Conservation (phyloP, 2,113 vertebrate genomes). For the Orcinus orca region DNA sequence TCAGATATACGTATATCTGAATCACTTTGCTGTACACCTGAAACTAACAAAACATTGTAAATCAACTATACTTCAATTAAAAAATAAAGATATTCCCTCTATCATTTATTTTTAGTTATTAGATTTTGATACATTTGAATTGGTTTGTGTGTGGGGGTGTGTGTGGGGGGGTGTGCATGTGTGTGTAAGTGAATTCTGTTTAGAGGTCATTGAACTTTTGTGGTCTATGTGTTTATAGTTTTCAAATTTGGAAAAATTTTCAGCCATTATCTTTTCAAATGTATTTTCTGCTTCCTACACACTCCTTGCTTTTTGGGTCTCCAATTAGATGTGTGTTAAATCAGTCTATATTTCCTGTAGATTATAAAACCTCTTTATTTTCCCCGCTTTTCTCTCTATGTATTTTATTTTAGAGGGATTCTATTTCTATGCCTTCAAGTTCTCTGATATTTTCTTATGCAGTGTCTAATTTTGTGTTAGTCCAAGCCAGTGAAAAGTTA, state of each 20-base stretch:
- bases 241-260: not conserved
- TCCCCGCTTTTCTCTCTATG: not conserved
- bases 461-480: not conserved
- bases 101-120: not conserved
- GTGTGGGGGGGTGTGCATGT: not conserved
- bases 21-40: not conserved
- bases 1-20: not conserved
- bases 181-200: not conserved
- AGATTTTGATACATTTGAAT: not conserved
- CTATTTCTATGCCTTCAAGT: not conserved
- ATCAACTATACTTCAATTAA: not conserved
- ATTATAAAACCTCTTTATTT: not conserved
- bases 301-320: not conserved
- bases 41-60: not conserved
- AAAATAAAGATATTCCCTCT: not conserved
- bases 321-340: not conserved
- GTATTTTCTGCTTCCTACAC: not conserved
- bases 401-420: not conserved
- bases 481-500: not conserved
- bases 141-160: no score
- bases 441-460: not conserved
- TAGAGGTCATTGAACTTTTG: not conserved
- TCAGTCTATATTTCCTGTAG: not conserved
- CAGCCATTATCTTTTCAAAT: not conserved
- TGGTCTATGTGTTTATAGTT: not conserved